A percentile compares a stretch with the other conserved stretches of the same genome.
phyloP scores from a whole-genome alignment of 2,113 vertebrate species.

The Sula dactylatra region DNA sequence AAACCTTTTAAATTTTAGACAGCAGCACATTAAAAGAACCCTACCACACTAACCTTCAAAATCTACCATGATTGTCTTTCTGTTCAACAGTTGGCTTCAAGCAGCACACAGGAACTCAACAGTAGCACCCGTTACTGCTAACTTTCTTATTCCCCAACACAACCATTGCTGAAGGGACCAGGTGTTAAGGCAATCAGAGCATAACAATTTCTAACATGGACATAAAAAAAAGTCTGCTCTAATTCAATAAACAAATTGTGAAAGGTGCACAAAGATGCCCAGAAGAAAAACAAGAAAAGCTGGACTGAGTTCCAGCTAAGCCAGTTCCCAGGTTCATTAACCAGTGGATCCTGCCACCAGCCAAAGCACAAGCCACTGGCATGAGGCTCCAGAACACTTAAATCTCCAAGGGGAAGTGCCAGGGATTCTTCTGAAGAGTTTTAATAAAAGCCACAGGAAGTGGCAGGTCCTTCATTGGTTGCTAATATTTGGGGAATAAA shows the following conservation, averaged over 20 bases:
- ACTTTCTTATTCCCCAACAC: background rate
- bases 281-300: constrained; percentile 50
- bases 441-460: constrained; percentile 49
- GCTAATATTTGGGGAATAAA: background rate
- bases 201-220: background rate
- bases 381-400: constrained; percentile 22
- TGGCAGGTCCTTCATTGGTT: background rate
- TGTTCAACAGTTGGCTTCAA: background rate
- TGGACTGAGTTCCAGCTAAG: constrained; percentile 25
- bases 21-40: background rate
- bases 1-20: background rate
- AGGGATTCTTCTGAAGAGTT: constrained; percentile 44
- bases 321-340: constrained; percentile 36
- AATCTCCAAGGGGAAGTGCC: constrained; percentile 55
- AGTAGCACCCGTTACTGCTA: background rate
- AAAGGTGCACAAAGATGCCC: constrained; percentile 25
- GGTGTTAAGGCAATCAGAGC: background rate
- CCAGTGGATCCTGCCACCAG: constrained; percentile 8
- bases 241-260: constrained; percentile 36
- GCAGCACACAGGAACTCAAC: background rate
- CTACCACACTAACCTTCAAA: background rate
- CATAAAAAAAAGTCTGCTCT: background rate
- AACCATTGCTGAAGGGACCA: background rate
- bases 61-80: background rate
- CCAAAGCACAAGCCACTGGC: constrained; percentile 48